Base-by-base conservation (phyloP, 2,797 vertebrate species). In the Parauchenoglanis punctatus region DNA sequence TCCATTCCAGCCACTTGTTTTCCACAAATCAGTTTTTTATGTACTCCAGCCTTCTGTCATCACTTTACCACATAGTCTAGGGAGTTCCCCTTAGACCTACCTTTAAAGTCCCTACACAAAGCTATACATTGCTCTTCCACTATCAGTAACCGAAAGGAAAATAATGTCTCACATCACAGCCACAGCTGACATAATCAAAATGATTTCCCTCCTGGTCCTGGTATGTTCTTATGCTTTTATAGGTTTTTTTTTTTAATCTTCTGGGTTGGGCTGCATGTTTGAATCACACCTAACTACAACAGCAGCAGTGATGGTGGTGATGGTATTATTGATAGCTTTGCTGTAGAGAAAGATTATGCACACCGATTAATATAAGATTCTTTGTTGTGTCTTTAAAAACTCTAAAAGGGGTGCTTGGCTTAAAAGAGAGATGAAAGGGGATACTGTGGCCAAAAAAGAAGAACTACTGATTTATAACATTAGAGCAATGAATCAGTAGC, bases 1-100 rank as follows among this genome's bases (percentile, higher is more conserved):
- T 95, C 95, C 93, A 86, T 23, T 59, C 18, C 92, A 92, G 92
- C 89, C 87, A 93, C 93, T 93, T 94, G 93, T 92, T 93, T 92
- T 90, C 91, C 93, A 92, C 93, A 90, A 93, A 94, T 94, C 93
- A 94, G 92, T 93, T 93, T 93, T 93, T 11, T 58, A 46, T 75
- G 23, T 3, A 31, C 6, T 56, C 18, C 11, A 68, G n/a, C 23
- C 7, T 10, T 52, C 18, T 63, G 58, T 25, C 59, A 23, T 80
- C 49, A 81, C 23, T 54, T 86, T 52, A 54, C 20, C 61, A n/a
- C 4, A 28, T 31, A 49, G 10, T 67, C 12, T 40, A 5, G 1
- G 25, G 59, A 31, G 25, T 28, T 61, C 7, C 75, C 13, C 46
- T 75, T 17, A 76, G 7, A 85, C 23, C 18, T 1, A 52, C 35